Evolutionary conservation across 2,888 invertebrate species (phyloP), one percentile per base, ranked within the genome.

Genomic region (Pristionchus japonicus): DNA sequence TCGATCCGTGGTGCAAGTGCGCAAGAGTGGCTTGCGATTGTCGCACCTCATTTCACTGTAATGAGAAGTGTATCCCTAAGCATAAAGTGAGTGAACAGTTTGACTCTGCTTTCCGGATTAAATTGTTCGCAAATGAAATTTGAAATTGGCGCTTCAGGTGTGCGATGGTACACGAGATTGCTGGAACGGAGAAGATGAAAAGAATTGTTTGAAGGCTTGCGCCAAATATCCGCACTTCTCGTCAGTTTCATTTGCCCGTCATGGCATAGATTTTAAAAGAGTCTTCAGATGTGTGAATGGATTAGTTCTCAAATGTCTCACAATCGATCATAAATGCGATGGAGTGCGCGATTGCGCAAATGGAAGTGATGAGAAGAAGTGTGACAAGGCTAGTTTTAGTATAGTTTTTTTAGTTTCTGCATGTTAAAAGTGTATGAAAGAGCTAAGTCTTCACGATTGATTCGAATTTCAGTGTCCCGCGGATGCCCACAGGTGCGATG

Each of bases 321-420:
- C 70, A 17, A 70, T 70, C 31, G 70, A 70, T 4, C 37, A 34
- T 37, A 20, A 20, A 27, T 70, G 70, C 15, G 70, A 70, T 37
- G 70, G 70, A 70, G 70, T 70, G 4, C 11, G 27, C 1, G 70
- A 70, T 70, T 70, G 27, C 70, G 37, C 34, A 3, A 20, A 70
- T 37, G 70, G 70, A 70, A 70, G 70, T 17, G 37, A 70, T 37
- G 70, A 70, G 70, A 70, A 70, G 37, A 70, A 70, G 20, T 70
- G 70, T 20, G 70, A 70, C 3, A 70, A 70, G 17, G 70, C 37
- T 3, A 70, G 70, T 4, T 4, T 37, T 11, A 43, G 7, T 43
- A n/a, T n/a, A n/a, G n/a, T n/a, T n/a, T n/a, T n/a, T n/a, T n/a
- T n/a, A n/a, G n/a, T n/a, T n/a, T n/a, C n/a, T n/a, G n/a, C n/a